Percentiles rank a stretch among this genome's conserved stretches.
These are phyloP conservation scores for Phalanger gymnotis DNA, from an alignment of 2,797 vertebrate genomes.

Conservation along the genomic window DNA sequence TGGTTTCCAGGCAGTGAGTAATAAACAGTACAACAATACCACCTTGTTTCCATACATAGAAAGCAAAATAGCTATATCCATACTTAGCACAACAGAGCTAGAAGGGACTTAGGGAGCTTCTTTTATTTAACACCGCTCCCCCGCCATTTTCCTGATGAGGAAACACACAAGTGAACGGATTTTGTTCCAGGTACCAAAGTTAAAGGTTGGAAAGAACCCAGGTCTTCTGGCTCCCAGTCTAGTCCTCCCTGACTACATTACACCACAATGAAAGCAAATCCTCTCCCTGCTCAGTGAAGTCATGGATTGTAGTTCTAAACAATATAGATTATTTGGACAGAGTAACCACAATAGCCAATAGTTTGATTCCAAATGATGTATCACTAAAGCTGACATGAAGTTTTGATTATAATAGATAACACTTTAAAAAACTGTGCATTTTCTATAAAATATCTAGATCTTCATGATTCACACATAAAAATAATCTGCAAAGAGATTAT, in stretches of 20 bases:
- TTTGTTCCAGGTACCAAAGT: neutral
- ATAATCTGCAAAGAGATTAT: constrained; percentile 30
- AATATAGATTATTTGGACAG: constrained; percentile 41
- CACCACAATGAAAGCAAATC: neutral
- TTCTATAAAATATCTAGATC: constrained; percentile 49
- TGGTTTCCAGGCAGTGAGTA: constrained; percentile 73
- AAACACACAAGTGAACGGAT: neutral
- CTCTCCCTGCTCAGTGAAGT: neutral
- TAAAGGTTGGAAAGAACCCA: neutral
- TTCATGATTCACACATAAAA: constrained; percentile 34
- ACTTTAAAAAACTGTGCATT: constrained; percentile 25
- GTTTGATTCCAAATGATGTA: constrained; percentile 14
- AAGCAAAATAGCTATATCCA: neutral
- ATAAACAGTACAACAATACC: constrained; percentile 71
- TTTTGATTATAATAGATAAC: constrained; percentile 44
- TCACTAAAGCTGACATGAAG: neutral
- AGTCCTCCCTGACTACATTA: neutral
- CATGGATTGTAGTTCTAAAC: constrained; percentile 19
- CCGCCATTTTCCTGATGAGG: neutral
- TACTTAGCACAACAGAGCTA: neutral
- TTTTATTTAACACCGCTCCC: neutral
- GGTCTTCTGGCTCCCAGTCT: neutral
- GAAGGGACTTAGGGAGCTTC: constrained; percentile 49
- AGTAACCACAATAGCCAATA: constrained; percentile 5
- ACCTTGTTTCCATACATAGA: neutral